These are phyloP conservation scores for Andricus grossulariae DNA, from an alignment of 1,140 invertebrate species.

Conservation along the genomic window DNA sequence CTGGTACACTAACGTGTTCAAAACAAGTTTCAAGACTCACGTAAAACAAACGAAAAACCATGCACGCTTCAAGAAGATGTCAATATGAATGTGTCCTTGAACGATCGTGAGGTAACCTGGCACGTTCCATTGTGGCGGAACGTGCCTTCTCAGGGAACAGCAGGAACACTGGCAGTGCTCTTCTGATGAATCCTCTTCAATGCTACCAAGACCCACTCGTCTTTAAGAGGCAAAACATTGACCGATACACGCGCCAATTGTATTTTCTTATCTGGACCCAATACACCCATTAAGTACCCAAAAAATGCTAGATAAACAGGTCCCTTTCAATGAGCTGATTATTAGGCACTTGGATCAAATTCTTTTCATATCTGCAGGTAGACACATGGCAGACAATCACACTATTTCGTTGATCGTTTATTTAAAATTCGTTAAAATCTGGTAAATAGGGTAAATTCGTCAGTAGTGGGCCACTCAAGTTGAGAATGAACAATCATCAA, in stretches of 20 bases:
- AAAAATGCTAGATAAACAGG: background rate
- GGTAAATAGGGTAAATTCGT: too few relatives aligned
- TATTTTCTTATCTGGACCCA: constrained; percentile 1
- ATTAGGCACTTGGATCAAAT: too few relatives aligned
- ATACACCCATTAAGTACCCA: background rate
- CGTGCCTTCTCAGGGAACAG: constrained; percentile 48
- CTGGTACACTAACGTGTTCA: constrained; percentile 49
- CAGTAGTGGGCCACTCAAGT: too few relatives aligned
- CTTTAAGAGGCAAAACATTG: constrained; percentile 23
- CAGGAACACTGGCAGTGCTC: background rate
- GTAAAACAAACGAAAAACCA: constrained; percentile 58
- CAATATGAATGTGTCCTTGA: constrained; percentile 67
- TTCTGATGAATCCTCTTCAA: constrained; percentile 28
- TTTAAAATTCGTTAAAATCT: too few relatives aligned
- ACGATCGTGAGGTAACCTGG: constrained; percentile 48
- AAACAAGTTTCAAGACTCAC: constrained; percentile 52
- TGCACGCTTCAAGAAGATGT: constrained; percentile 58
- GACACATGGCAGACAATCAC: too few relatives aligned
- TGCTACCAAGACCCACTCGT: constrained; percentile 16
- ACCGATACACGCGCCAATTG: constrained; percentile 23
- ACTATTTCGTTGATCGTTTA: too few relatives aligned
- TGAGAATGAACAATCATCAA: too few relatives aligned
- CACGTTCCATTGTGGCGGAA: constrained; percentile 59
- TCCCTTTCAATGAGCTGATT: too few relatives aligned
- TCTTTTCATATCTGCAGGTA: too few relatives aligned